phyloP scores from a whole-genome alignment of 2,113 vertebrate genomes.

The Anhinga anhinga region DNA sequence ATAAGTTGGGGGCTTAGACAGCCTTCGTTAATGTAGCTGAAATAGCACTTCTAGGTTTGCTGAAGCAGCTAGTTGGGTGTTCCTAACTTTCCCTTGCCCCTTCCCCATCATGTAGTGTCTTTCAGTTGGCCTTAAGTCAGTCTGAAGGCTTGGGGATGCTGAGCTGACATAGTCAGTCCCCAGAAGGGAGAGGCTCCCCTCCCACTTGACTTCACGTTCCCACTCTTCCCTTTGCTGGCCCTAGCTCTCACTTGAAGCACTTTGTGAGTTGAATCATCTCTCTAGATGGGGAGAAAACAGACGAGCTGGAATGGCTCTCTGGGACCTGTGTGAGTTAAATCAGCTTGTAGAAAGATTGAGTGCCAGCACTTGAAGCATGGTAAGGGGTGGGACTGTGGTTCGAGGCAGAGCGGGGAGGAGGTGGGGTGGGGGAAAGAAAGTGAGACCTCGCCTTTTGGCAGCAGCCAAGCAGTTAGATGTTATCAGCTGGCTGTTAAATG shows the following conservation, averaged over 20 bases:
- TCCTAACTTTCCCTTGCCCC: background rate
- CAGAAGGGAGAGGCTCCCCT: conserved; percentile 32
- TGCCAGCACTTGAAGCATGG: background rate
- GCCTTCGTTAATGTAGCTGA: background rate
- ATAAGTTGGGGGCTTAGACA: background rate
- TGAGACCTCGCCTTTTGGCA: conserved; percentile 33
- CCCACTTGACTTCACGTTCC: background rate
- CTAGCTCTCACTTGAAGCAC: background rate
- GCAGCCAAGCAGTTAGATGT: background rate
- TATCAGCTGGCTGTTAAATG: background rate
- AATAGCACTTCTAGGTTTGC: background rate
- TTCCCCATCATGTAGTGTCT: background rate
- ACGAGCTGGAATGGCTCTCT: background rate
- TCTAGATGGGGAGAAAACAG: background rate
- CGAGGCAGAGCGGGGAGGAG: conserved; percentile 10
- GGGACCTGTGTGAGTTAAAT: background rate
- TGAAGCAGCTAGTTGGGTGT: background rate
- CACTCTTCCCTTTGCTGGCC: background rate
- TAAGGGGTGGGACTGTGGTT: conserved; percentile 9
- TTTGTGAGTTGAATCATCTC: conserved; percentile 6
- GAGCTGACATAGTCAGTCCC: background rate
- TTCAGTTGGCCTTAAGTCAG: background rate
- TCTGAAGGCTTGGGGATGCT: background rate
- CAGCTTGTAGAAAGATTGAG: background rate
- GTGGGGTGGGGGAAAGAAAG: background rate